Percentiles rank a stretch among this genome's conserved stretches.
phyloP scores from a whole-genome alignment of 2,888 invertebrate species.

The Agriotes lineatus region DNA sequence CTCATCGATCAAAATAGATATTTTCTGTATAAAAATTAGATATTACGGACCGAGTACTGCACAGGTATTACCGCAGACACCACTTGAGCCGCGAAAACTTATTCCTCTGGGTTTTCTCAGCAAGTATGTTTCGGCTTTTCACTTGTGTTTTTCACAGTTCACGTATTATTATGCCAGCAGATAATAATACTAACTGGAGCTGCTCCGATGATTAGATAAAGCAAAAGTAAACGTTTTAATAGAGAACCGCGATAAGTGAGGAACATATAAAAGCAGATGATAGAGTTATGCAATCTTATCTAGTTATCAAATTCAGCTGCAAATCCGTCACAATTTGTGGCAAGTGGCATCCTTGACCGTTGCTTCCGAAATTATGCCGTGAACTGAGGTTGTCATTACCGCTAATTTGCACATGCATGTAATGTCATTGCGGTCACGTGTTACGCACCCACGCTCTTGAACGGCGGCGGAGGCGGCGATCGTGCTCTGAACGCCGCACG shows the following conservation, averaged over 20 bases:
- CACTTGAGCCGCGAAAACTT: too few species aligned
- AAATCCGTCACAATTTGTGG: conserved; percentile 5
- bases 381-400: conserved; percentile 9
- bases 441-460: conserved; percentile 36
- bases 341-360: conserved; percentile 13
- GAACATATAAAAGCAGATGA: too few species aligned
- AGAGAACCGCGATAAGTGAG: too few species aligned
- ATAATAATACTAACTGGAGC: too few species aligned
- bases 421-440: conserved; percentile 39
- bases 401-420: conserved; percentile 29
- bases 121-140: background rate
- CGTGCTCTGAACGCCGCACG: conserved; percentile 36
- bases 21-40: conserved; percentile 31
- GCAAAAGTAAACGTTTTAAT: too few species aligned
- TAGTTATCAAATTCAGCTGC: conserved; percentile 1
- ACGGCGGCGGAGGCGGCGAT: conserved; percentile 34
- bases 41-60: conserved; percentile 1
- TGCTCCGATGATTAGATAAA: too few species aligned
- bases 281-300: conserved; percentile 4
- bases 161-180: too few species aligned
- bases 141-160: background rate
- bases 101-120: too few species aligned
- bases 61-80: too few species aligned
- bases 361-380: conserved; percentile 4
- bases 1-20: conserved; percentile 54